Evolutionary conservation across 1,140 invertebrate genomes (phyloP).

Genomic region (Lepidostoma basale): DNA sequence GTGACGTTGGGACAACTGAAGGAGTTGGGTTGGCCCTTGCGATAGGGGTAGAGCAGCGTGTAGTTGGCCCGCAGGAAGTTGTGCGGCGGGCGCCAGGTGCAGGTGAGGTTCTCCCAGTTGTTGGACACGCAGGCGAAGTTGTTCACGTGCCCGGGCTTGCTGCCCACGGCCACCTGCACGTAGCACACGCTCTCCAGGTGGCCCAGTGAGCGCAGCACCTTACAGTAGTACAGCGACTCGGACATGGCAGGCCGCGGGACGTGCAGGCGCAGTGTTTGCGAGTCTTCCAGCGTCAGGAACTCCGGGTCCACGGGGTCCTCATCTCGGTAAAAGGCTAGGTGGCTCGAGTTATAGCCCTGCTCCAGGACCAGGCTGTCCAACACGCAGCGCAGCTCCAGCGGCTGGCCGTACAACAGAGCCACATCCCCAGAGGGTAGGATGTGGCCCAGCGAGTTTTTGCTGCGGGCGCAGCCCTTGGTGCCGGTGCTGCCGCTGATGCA

Average conservation of each 20-base stretch:
- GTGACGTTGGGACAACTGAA: conserved; percentile 29
- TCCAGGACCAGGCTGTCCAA: not conserved
- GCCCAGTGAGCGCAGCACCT: not conserved
- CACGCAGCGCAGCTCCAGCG: conserved; percentile 31
- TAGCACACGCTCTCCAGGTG: conserved; percentile 43
- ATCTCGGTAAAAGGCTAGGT: conserved; percentile 34
- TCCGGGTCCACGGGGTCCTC: conserved; percentile 14
- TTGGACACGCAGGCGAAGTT: conserved; percentile 70
- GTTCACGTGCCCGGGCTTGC: conserved; percentile 59
- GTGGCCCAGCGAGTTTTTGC: conserved; percentile 16
- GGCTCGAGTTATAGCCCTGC: not conserved
- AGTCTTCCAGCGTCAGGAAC: conserved; percentile 24
- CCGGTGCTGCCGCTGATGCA: not conserved
- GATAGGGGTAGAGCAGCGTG: conserved; percentile 57
- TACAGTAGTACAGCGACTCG: conserved; percentile 37
- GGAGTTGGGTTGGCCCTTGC: conserved; percentile 33
- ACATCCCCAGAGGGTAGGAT: conserved; percentile 35
- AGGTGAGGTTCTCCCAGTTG: conserved; percentile 71
- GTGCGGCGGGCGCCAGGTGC: conserved; percentile 64
- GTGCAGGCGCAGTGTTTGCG: conserved; percentile 22
- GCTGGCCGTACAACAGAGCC: conserved; percentile 15
- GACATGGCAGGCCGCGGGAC: conserved; percentile 15
- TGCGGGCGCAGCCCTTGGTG: not conserved
- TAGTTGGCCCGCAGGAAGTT: conserved; percentile 64
- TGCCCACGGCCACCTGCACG: conserved; percentile 52